Conservation (phyloP, 30 jellyfish, hydroid and myxozoan species). For the Aurelia sp. region DNA sequence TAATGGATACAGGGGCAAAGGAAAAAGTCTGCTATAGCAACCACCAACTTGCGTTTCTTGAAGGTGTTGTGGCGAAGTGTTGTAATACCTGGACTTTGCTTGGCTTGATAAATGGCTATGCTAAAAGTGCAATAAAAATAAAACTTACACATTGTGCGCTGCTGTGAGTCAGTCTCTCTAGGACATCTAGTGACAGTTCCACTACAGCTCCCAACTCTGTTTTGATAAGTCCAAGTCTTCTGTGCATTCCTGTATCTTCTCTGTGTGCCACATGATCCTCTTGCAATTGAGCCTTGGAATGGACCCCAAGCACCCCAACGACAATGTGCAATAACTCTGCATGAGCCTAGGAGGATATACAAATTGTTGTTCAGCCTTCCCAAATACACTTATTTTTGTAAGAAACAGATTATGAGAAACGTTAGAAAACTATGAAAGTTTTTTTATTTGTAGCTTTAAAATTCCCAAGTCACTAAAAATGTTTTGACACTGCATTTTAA, state of each 20-base stretch:
- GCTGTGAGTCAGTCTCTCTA: slow-evolving; percentile 52
- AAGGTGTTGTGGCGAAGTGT: too few species aligned
- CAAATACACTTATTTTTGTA: background rate
- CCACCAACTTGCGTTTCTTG: too few species aligned
- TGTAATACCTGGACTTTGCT: too few species aligned
- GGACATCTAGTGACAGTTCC: slow-evolving; percentile 83
- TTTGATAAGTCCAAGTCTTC: slow-evolving; percentile 53
- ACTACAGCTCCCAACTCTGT: slow-evolving; percentile 69
- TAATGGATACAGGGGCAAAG: too few species aligned
- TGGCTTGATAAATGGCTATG: too few species aligned
- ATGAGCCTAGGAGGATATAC: slow-evolving; percentile 69
- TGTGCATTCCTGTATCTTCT: slow-evolving; percentile 80
- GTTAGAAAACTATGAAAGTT: too few species aligned
- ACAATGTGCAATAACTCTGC: slow-evolving; percentile 76
- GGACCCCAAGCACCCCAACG: slow-evolving; percentile 96
- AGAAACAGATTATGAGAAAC: too few species aligned
- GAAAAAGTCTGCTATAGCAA: too few species aligned
- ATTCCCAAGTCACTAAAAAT: too few species aligned
- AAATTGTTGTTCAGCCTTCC: background rate
- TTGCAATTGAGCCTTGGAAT: slow-evolving; percentile 76
- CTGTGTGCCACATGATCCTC: slow-evolving; percentile 89
- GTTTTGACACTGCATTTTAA: too few species aligned
- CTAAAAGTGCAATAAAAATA: too few species aligned
- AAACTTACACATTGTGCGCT: slow-evolving; percentile 86
- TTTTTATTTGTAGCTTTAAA: too few species aligned